Base-by-base conservation (phyloP, 2,113 vertebrate species). In the Chitala chitala region DNA sequence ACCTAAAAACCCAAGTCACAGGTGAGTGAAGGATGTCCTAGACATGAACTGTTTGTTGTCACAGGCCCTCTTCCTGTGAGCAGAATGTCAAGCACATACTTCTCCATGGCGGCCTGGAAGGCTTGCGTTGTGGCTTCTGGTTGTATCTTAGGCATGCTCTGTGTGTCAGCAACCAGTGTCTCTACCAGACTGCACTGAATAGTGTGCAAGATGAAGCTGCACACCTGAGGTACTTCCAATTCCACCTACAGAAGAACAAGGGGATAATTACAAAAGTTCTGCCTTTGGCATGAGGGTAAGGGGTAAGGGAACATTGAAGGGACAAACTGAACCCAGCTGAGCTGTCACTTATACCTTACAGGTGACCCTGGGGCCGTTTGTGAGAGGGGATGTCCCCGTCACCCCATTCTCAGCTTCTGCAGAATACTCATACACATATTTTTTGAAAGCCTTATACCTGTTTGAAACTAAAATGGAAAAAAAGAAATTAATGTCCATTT, bases 151-250 rank as follows among this genome's bases (percentile, higher is more conserved):
- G 84, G 51, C 53, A 75, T 88, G 31, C 92, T 91, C 0, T 90
- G 86, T 0, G 75, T 15, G 36, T 84, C 86, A 69, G 87, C 77
- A 0, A 78, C 85, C 15, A 77, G 78, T 1, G 85, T 89, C 83
- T 96, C 95, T 4, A 84, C 90, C 80, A 98, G 87, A 46, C 88
- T 89, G 77, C 96, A 98, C 54, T 93, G 92, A 75, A 81, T 88
- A 3, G 92, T 91, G 79, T 65, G 91, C 73, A 98, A 80, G 82
- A 90, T 73, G 85, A 96, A 94, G 71, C 82, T 88, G 61, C 95
- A 97, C 29, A 88, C 80, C 72, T 95, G 94, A 44, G 94, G 94
- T 15, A 98, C 96, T 31, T 98, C 94, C 36, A 98, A 84, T 73
- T 94, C 92, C 13, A 94, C 91, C 96, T 98, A 71, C 75, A 63